Conservation (phyloP, 2,113 vertebrate genomes). For the Anseranas semipalmata region DNA sequence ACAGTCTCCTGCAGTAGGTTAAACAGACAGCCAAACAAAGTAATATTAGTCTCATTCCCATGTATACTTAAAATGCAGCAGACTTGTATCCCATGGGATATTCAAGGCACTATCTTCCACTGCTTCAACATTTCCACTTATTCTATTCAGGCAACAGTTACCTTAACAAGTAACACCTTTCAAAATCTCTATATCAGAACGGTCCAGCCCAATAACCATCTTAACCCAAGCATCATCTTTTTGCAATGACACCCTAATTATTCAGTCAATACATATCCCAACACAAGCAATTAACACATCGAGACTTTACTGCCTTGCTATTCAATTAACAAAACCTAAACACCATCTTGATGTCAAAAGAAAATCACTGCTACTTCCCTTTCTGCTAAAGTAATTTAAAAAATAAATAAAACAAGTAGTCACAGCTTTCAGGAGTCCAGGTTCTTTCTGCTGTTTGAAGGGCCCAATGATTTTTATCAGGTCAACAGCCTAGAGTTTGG, state of each 20-base stretch:
- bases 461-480: background rate
- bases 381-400: background rate
- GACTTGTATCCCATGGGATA: background rate
- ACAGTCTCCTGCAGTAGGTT: background rate
- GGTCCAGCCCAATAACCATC: background rate
- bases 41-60: background rate
- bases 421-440: background rate
- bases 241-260: background rate
- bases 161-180: background rate
- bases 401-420: background rate
- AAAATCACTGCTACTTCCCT: background rate
- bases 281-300: background rate
- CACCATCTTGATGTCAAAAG: background rate
- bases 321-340: background rate
- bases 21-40: background rate
- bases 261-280: background rate
- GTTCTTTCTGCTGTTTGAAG: background rate
- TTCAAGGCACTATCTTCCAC: background rate
- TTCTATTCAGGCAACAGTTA: background rate
- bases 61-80: background rate
- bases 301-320: background rate
- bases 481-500: background rate
- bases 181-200: background rate
- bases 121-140: background rate
- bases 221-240: background rate